phyloP scores from a whole-genome alignment of 2,113 vertebrate genomes.

The Microtus richardsoni region DNA sequence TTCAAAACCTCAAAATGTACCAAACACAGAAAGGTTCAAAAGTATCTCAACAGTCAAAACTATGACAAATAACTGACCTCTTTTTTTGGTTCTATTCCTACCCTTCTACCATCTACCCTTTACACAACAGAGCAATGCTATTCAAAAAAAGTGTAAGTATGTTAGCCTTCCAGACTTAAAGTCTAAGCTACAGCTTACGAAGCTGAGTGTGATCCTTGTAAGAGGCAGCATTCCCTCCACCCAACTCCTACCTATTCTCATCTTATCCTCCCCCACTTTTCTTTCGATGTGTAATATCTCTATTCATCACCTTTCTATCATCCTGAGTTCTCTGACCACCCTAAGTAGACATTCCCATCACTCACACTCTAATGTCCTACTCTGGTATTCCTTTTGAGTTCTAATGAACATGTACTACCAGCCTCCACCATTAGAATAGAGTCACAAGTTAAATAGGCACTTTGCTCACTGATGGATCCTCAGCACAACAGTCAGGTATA shows the following conservation, averaged over 20 bases:
- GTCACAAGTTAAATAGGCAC: background rate
- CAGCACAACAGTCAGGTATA: background rate
- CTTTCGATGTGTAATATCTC: background rate
- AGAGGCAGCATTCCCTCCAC: background rate
- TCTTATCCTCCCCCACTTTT: background rate
- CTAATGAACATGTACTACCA: background rate
- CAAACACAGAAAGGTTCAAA: slow-evolving; percentile 15
- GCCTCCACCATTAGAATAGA: background rate
- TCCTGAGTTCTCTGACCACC: background rate
- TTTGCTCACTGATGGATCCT: background rate
- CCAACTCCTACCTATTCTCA: background rate
- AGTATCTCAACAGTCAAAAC: background rate
- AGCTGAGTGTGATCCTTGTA: background rate
- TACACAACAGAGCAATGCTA: background rate
- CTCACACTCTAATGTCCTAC: background rate
- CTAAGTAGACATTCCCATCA: background rate
- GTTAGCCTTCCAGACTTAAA: background rate
- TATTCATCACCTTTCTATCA: background rate
- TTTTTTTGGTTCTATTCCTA: background rate
- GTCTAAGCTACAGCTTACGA: background rate
- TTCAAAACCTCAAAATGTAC: slow-evolving; percentile 1
- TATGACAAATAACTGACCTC: background rate
- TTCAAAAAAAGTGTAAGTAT: background rate
- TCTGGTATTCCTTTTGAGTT: slow-evolving; percentile 26
- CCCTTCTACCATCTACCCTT: background rate